Evolutionary conservation across 2,797 vertebrate species (phyloP), one percentile per base, ranked within the genome.

Genomic region (Crocodylus rhombifer): DNA sequence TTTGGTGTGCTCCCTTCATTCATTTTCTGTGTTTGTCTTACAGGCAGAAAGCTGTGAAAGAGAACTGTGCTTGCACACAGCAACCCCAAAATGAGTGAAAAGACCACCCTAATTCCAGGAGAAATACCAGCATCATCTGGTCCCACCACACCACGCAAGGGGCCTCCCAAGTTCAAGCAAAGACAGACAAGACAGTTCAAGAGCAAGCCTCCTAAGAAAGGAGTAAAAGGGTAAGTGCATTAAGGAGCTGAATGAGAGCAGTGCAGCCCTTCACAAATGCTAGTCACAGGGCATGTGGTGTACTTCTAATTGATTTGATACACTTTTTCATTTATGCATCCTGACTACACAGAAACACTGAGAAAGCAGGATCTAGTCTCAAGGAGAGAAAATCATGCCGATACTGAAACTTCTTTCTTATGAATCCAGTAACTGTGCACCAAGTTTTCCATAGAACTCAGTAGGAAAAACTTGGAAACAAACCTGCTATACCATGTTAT

Each of bases 121-220:
- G 95, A 75, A 10, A 97, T 89, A 23, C 91, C 95, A 51, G 84
- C 90, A 73, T 61, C 94, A 28, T 4, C 96, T 1, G 98, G 97
- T 55, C 96, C 98, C 64, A 95, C 97, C 30, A 98, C 98, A 26
- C 98, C 98, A 0, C 97, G 97, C 78, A 98, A 97, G 91, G 98
- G 98, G 4, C 98, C 98, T 23, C 98, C 98, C n/a, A 98, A 98
- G 85, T 99, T 98, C 97, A 99, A 98, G 96, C 98, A 99, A 95
- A 97, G 98, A 69, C 98, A 98, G 91, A 98, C 98, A 28, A 98
- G 98, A 28, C 98, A 98, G 64, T 98, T 99, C 96, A 98, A 98
- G 96, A 99, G 98, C 97, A 98, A 98, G 92, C 98, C 98, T 33
- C 98, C 98, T 6, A 98, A 98, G 93, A 98, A 98, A 96, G 98